A percentile compares a stretch with the other conserved stretches of the same genome.
phyloP scores from a whole-genome alignment of 2,888 invertebrate species.

The Ormia ochracea region DNA sequence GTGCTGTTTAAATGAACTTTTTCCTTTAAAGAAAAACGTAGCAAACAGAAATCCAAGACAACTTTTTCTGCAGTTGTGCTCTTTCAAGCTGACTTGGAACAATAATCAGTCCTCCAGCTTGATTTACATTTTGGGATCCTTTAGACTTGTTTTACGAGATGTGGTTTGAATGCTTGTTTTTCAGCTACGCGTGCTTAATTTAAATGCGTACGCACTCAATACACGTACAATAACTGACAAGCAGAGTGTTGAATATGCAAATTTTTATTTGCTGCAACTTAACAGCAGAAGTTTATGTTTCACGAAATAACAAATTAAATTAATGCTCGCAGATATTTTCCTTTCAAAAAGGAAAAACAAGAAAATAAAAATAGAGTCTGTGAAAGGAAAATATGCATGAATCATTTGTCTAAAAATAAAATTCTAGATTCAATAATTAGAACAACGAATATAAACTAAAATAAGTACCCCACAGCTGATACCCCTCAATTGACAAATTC shows the following conservation, averaged over 20 bases:
- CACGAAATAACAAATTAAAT: constrained; percentile 33
- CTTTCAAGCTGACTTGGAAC: constrained; percentile 27
- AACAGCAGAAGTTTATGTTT: constrained; percentile 35
- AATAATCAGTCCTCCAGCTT: constrained; percentile 48
- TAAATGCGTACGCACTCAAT: constrained; percentile 46
- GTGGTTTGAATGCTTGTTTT: constrained; percentile 6
- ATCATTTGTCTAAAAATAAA: background rate
- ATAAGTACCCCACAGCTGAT: too few relatives aligned
- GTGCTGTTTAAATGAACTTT: constrained; percentile 37
- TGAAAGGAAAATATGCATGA: constrained; percentile 19
- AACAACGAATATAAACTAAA: background rate
- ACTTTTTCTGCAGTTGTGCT: constrained; percentile 16
- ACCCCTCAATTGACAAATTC: too few relatives aligned
- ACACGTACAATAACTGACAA: constrained; percentile 15
- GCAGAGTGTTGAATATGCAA: constrained; percentile 52
- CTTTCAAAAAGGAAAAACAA: background rate
- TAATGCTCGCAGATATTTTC: constrained; percentile 22
- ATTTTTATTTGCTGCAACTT: constrained; percentile 33
- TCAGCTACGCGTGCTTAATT: constrained; percentile 52
- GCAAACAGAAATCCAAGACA: background rate
- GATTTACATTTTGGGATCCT: constrained; percentile 49
- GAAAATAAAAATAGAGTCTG: too few relatives aligned
- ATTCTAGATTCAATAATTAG: background rate
- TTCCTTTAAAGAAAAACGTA: background rate
- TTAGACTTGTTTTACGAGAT: constrained; percentile 1